Conservation (phyloP, 2,888 invertebrate species). For the Tubulanus polymorphus region DNA sequence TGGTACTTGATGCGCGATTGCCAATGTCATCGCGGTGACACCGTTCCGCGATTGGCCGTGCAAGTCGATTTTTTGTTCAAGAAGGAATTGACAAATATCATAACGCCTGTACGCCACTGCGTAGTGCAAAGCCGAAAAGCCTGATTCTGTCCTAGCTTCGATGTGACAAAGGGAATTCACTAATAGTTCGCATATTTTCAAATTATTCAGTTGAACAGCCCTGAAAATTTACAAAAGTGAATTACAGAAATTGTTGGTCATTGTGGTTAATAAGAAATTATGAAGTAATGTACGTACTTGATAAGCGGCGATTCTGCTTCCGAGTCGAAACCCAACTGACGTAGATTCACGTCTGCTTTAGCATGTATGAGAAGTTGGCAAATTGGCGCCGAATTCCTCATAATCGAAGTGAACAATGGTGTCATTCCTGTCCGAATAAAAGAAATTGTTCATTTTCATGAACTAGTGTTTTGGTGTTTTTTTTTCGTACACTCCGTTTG, state of each 20-base stretch:
- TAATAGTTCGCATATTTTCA: slow-evolving; percentile 35
- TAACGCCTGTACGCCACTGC: slow-evolving; percentile 40
- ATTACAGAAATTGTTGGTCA: neutral
- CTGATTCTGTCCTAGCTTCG: slow-evolving; percentile 34
- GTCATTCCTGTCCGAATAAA: slow-evolving; percentile 26
- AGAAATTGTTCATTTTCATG: neutral
- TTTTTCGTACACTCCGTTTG: neutral
- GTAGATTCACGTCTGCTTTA: slow-evolving; percentile 45
- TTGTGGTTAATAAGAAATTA: neutral
- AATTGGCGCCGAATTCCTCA: slow-evolving; percentile 29
- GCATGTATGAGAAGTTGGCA: slow-evolving; percentile 31
- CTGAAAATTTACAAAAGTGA: slow-evolving; percentile 23
- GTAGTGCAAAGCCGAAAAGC: slow-evolving; percentile 41
- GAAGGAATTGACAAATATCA: slow-evolving; percentile 34
- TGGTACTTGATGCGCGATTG: slow-evolving; percentile 40
- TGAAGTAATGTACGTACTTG: slow-evolving; percentile 26
- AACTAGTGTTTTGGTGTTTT: neutral
- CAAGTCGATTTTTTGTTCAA: slow-evolving; percentile 33
- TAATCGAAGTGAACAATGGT: slow-evolving; percentile 39
- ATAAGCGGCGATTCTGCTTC: slow-evolving; percentile 38
- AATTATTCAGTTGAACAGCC: slow-evolving; percentile 38
- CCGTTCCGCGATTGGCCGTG: slow-evolving; percentile 35
- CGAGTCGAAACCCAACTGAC: slow-evolving; percentile 26
- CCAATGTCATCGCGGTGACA: slow-evolving; percentile 42
- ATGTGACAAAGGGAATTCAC: slow-evolving; percentile 41